Percentiles rank a stretch among this genome's conserved stretches.
Conservation (phyloP, 2,797 vertebrate genomes). For the Lacerta bilineata region DNA sequence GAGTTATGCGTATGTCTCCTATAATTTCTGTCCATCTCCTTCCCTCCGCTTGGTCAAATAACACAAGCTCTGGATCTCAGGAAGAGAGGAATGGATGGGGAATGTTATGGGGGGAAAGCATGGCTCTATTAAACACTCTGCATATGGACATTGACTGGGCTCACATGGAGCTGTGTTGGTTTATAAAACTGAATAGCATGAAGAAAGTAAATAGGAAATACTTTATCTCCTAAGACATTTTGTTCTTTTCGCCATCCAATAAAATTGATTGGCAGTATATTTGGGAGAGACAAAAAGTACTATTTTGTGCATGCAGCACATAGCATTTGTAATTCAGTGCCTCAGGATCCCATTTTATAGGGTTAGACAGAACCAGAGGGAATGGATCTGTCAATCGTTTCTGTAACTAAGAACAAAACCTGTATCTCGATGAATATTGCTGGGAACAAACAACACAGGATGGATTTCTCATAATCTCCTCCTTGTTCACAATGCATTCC, state of each 20-base stretch:
- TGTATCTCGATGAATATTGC: not conserved
- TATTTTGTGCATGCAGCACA: not conserved
- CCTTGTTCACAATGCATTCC: not conserved
- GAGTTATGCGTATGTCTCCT: not conserved
- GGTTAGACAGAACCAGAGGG: not conserved
- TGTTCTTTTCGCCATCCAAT: not conserved
- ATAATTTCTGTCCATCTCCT: not conserved
- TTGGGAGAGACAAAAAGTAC: not conserved
- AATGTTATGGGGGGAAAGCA: not conserved
- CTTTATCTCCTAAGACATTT: not conserved
- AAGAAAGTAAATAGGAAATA: not conserved
- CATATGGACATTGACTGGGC: not conserved
- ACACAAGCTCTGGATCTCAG: not conserved
- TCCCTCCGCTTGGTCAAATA: not conserved
- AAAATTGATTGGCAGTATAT: not conserved
- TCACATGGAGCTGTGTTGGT: not conserved
- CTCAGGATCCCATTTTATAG: not conserved
- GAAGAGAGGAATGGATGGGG: not conserved
- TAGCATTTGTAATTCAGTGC: not conserved
- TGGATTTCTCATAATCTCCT: not conserved
- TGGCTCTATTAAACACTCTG: not conserved
- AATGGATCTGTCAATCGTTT: not conserved
- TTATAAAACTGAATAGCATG: not conserved
- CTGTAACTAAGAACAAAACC: not conserved
- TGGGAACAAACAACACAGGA: not conserved